Base-by-base conservation (phyloP, 1,140 invertebrate species). In the Panonychus citri region DNA sequence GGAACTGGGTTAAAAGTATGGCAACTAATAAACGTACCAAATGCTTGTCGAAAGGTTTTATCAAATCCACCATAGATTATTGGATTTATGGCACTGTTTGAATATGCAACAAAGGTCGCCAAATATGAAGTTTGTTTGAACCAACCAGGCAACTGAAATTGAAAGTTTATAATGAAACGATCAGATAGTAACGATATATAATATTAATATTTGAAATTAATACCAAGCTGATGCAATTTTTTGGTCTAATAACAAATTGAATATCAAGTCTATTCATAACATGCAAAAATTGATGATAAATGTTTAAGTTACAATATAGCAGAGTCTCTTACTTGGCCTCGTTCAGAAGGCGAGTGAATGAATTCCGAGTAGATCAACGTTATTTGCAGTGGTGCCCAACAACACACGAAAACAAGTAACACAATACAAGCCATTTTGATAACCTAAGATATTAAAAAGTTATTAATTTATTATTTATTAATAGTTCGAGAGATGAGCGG, bases 51-150 rank as follows among this genome's bases (percentile, higher is more conserved):
- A 54, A 65, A 64, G 19, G 67, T 69, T 19, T 67, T 67, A 60
- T 74, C 73, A 56, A 74, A 64, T 17, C 71, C 72, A 27, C 71
- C 71, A 59, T 75, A 75, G 30, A 75, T 66, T 25, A 75, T 62
- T 0, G 73, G 73, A 62, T 74, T 75, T 42, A 72, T 61, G 28
- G 70, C 69, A 40, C 70, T 72, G 66, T 75, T 74, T 17, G 67
- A 68, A 57, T 74, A 73, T 48, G 73, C 67, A 30, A 74, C 57
- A 43, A 69, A 68, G 52, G 71, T 70, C 3, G 71, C 68, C 24
- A 68, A 62, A 59, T 70, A 75, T 42, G 69, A 66, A 4, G 73
- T 58, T 10, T 64, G 64, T 8, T 64, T 54, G 57, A 70, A 73
- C 73, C 73, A 75, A 19, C 61, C 58, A 3, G 72, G 71, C 43